phyloP scores from a whole-genome alignment of 2,888 invertebrate species.

The Drosophila ustulata region DNA sequence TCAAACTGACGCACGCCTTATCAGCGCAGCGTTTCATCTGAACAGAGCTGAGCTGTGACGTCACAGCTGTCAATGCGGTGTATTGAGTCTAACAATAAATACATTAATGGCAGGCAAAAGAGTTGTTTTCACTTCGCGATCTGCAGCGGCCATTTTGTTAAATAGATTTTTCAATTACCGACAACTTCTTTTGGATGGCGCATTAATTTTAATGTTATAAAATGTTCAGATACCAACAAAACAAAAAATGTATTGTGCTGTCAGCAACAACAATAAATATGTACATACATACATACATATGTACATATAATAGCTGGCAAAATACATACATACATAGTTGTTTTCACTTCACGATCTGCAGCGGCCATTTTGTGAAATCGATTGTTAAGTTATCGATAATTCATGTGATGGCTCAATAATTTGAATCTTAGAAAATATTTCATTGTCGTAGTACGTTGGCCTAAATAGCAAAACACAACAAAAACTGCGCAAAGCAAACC shows the following conservation, averaged over 20 bases:
- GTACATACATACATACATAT: no score
- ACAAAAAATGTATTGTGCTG: no score
- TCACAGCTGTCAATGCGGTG: constrained; percentile 1
- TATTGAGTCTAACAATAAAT: background rate
- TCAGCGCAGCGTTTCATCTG: background rate
- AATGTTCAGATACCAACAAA: no score
- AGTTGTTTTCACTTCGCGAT: background rate
- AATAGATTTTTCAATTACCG: no score
- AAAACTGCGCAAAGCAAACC: background rate
- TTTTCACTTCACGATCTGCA: background rate
- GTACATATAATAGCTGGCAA: background rate
- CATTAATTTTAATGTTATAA: no score
- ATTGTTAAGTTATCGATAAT: no score
- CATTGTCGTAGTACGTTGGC: constrained; percentile 50
- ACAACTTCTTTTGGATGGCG: no score
- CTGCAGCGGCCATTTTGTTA: no score
- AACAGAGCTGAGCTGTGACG: background rate
- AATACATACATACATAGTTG: background rate
- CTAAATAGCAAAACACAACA: constrained; percentile 36
- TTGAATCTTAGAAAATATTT: constrained; percentile 26
- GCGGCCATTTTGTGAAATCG: no score
- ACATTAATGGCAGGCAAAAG: background rate
- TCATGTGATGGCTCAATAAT: no score
- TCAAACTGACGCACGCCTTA: background rate
- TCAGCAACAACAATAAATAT: background rate